Percentiles rank a stretch among this genome's conserved stretches.
These are phyloP conservation scores for Plutomurus gul DNA, from an alignment of 1,140 invertebrate species.

Conservation along the genomic window DNA sequence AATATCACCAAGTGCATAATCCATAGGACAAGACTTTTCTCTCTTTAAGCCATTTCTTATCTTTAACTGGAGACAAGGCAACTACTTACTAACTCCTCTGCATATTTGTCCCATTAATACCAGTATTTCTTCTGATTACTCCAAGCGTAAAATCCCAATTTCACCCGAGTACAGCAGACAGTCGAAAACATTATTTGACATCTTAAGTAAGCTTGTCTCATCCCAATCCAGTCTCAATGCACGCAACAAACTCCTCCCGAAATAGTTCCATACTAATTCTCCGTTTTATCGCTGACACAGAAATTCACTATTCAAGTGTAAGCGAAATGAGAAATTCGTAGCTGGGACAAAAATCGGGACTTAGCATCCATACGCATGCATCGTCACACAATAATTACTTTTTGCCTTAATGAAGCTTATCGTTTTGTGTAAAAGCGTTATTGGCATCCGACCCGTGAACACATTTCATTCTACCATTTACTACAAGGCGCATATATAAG, in stretches of 20 bases:
- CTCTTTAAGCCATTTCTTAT: conserved; percentile 6
- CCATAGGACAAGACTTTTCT: not conserved
- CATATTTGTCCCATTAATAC: not conserved
- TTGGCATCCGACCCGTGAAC: no score
- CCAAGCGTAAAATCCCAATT: not conserved
- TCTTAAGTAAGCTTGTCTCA: not conserved
- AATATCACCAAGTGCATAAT: not conserved
- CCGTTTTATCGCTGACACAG: not conserved
- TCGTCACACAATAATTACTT: no score
- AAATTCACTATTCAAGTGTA: not conserved
- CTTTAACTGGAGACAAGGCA: not conserved
- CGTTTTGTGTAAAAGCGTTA: no score
- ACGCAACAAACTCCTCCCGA: not conserved
- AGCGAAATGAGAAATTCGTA: no score
- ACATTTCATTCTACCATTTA: no score
- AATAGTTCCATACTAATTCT: conserved; percentile 1
- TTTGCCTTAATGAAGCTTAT: no score
- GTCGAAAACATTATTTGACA: conserved; percentile 10
- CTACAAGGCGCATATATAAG: no score
- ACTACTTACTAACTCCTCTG: not conserved
- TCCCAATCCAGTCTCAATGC: not conserved
- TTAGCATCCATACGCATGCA: no score
- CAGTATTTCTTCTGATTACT: not conserved
- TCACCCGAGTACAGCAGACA: not conserved
- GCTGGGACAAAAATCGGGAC: no score